phyloP scores from a whole-genome alignment of 2,888 invertebrate species.

The Athalia rosae region DNA sequence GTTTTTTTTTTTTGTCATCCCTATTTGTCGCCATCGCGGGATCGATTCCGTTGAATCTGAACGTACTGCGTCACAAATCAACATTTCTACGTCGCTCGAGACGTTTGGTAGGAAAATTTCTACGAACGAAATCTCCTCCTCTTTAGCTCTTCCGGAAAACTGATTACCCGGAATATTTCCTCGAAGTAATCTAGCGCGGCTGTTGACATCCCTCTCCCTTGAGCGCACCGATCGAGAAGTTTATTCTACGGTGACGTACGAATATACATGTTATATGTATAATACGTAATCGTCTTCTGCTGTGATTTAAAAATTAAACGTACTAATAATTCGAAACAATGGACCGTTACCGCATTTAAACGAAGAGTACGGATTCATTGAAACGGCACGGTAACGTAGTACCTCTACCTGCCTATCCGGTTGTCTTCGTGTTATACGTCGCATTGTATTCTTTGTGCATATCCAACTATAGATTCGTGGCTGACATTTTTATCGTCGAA shows the following conservation, averaged over 20 bases:
- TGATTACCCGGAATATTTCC: neutral
- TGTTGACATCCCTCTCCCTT: neutral
- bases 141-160: too few relatives aligned
- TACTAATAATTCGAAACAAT: constrained; percentile 70
- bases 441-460: constrained; percentile 69
- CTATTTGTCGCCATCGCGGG: neutral
- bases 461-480: constrained; percentile 69
- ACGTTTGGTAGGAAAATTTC: too few relatives aligned
- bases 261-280: too few relatives aligned
- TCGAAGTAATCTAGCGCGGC: neutral
- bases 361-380: constrained; percentile 71
- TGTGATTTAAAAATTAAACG: constrained; percentile 10
- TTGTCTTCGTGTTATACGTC: constrained; percentile 67
- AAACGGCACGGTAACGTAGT: constrained; percentile 55
- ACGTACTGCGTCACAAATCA: too few relatives aligned
- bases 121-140: too few relatives aligned
- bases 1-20: too few relatives aligned
- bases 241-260: neutral
- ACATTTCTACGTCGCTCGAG: too few relatives aligned
- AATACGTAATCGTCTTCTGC: neutral
- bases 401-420: constrained; percentile 61
- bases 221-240: neutral
- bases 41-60: too few relatives aligned
- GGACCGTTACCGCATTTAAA: constrained; percentile 70
- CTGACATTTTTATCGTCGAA: constrained; percentile 71